Conservation (phyloP, 2,888 invertebrate species). For the Eupithecia vulgata region DNA sequence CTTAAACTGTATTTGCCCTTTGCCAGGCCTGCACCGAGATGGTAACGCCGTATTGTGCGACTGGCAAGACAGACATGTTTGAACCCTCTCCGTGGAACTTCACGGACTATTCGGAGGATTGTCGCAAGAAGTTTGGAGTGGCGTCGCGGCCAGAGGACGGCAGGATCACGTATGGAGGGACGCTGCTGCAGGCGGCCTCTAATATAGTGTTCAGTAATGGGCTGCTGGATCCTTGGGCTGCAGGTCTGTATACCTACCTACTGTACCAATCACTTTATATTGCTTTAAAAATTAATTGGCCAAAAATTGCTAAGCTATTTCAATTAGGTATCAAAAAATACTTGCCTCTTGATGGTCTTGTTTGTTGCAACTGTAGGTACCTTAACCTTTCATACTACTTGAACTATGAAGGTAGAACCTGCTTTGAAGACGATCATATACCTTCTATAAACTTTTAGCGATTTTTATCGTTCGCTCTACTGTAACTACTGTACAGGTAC, state of each 20-base stretch:
- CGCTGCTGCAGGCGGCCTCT: conserved; percentile 86
- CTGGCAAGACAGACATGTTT: conserved; percentile 92
- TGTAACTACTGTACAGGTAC: too few relatives aligned
- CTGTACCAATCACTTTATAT: not conserved
- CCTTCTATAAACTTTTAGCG: too few relatives aligned
- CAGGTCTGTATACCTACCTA: conserved; percentile 74
- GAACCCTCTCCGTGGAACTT: conserved; percentile 90
- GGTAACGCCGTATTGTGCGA: conserved; percentile 96
- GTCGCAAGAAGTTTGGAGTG: conserved; percentile 88
- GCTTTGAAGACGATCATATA: too few relatives aligned
- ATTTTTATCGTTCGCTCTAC: too few relatives aligned
- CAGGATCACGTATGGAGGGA: conserved; percentile 91
- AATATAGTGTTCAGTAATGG: conserved; percentile 94
- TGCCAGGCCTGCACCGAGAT: conserved; percentile 96
- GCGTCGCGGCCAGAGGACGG: conserved; percentile 87
- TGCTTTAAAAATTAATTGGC: not conserved
- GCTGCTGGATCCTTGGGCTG: conserved; percentile 93
- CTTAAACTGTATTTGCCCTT: not conserved
- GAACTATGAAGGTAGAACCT: too few relatives aligned
- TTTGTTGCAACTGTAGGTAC: too few relatives aligned
- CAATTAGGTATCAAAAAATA: not conserved
- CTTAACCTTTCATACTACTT: too few relatives aligned
- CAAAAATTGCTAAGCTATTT: not conserved
- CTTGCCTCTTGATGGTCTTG: not conserved
- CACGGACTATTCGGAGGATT: conserved; percentile 85